phyloP scores from a whole-genome alignment of 1,140 invertebrate species.

The Aphelenchoides avenae region DNA sequence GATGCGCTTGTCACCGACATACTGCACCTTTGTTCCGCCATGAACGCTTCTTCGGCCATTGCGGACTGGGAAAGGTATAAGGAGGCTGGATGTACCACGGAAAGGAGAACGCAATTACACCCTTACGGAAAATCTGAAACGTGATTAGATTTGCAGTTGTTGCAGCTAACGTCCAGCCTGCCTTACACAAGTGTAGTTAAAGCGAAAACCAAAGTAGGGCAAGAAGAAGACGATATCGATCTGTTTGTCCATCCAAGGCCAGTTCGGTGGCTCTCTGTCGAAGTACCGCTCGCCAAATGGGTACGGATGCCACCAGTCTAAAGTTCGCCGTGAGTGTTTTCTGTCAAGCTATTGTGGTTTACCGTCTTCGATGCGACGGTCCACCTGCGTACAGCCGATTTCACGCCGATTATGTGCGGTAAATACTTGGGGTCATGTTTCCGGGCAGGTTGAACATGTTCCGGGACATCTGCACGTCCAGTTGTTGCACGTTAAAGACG shows the following conservation, averaged over 20 bases:
- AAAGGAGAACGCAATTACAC: conserved; percentile 39
- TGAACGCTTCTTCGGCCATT: conserved; percentile 79
- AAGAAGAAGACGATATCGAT: conserved; percentile 69
- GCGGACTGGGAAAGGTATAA: conserved; percentile 76
- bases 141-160: no score
- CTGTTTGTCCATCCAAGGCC: conserved; percentile 55
- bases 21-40: conserved; percentile 67
- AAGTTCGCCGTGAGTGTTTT: no score
- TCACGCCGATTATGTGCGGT: conserved; percentile 39
- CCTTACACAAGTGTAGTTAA: conserved; percentile 82
- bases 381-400: conserved; percentile 41
- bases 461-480: conserved; percentile 22
- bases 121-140: conserved; percentile 45
- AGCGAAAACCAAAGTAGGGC: conserved; percentile 86
- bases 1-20: conserved; percentile 47
- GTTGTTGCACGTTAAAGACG: conserved; percentile 36
- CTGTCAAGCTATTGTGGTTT: no score
- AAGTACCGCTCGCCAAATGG: conserved; percentile 43
- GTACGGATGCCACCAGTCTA: conserved; percentile 45
- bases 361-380: conserved; percentile 40
- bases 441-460: conserved; percentile 23
- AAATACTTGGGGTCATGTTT: conserved; percentile 37
- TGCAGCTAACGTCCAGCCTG: conserved; percentile 4
- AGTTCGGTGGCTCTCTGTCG: conserved; percentile 29
- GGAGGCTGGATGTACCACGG: conserved; percentile 68